These are phyloP conservation scores for Meteorus sp. DNA, from an alignment of 1,140 invertebrate species.

Conservation along the genomic window DNA sequence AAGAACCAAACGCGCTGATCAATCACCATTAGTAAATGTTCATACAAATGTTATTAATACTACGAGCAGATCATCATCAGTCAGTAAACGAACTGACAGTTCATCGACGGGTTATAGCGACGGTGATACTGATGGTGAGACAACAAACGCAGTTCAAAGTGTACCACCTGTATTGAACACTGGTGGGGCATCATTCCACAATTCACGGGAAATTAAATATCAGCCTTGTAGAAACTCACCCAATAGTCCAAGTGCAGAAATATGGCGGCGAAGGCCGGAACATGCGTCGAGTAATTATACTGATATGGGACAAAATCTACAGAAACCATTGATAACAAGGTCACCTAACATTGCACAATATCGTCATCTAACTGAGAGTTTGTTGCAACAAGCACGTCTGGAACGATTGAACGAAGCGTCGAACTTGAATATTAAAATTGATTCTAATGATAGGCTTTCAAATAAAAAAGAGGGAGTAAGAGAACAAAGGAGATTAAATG, in stretches of 20 bases:
- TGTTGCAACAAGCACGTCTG: conserved; percentile 44
- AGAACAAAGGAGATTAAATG: conserved; percentile 48
- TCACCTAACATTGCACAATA: conserved; percentile 51
- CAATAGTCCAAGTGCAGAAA: conserved; percentile 48
- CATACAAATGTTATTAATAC: conserved; percentile 40
- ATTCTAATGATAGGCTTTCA: conserved; percentile 34
- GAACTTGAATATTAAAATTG: conserved; percentile 44
- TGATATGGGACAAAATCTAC: conserved; percentile 42
- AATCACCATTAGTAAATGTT: conserved; percentile 31
- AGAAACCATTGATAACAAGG: conserved; percentile 48
- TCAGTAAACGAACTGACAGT: conserved; percentile 50
- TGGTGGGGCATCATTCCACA: conserved; percentile 37
- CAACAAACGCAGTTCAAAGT: conserved; percentile 50
- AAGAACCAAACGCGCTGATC: conserved; percentile 49
- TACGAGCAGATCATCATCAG: conserved; percentile 38
- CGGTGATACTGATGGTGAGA: conserved; percentile 58
- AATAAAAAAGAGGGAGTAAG: conserved; percentile 33
- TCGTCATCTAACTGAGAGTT: conserved; percentile 43
- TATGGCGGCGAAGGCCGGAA: conserved; percentile 40
- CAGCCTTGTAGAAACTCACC: conserved; percentile 35
- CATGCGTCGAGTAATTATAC: conserved; percentile 4
- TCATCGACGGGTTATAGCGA: conserved; percentile 59
- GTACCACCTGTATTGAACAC: conserved; percentile 53
- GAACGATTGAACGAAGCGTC: conserved; percentile 47
- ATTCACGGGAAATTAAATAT: conserved; percentile 42